Conservation (phyloP, 2,797 vertebrate species). For the Thaleichthys pacificus region DNA sequence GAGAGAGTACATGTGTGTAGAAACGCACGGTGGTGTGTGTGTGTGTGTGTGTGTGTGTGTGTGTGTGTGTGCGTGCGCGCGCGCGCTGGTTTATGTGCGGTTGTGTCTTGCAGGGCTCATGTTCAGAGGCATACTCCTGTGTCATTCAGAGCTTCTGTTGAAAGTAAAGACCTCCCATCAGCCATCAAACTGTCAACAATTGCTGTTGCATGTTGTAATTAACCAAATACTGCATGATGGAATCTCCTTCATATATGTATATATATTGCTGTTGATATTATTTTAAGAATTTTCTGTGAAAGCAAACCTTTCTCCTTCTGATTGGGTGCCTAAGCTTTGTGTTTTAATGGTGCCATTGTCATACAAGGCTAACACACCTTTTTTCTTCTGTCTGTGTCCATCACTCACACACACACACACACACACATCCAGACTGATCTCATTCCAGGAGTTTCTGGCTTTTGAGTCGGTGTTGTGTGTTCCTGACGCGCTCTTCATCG, state of each 20-base stretch:
- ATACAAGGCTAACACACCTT: not conserved
- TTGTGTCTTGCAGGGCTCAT: constrained; percentile 35
- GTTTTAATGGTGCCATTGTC: not conserved
- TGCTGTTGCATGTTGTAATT: constrained; percentile 26
- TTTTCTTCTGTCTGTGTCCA: constrained; percentile 10
- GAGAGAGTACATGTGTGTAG: not conserved
- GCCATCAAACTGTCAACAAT: constrained; percentile 14
- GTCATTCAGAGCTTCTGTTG: constrained; percentile 32
- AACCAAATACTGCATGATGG: constrained; percentile 18
- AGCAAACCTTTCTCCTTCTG: not conserved
- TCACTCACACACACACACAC: not conserved
- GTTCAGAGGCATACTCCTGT: constrained; percentile 17
- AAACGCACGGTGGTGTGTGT: not conserved
- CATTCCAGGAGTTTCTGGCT: constrained; percentile 97
- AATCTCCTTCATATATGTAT: not conserved
- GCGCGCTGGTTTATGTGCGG: constrained; percentile 16
- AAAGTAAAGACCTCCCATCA: constrained; percentile 37
- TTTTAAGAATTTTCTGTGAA: constrained; percentile 2
- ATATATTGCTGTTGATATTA: constrained; percentile 14
- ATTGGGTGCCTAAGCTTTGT: not conserved
- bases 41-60: not conserved
- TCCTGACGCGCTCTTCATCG: constrained; percentile 95
- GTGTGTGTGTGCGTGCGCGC: not conserved
- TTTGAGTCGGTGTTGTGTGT: constrained; percentile 97
- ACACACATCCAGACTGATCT: constrained; percentile 84